Conservation (phyloP, 1,140 invertebrate genomes). For the Trachymyrmex septentrionalis region DNA sequence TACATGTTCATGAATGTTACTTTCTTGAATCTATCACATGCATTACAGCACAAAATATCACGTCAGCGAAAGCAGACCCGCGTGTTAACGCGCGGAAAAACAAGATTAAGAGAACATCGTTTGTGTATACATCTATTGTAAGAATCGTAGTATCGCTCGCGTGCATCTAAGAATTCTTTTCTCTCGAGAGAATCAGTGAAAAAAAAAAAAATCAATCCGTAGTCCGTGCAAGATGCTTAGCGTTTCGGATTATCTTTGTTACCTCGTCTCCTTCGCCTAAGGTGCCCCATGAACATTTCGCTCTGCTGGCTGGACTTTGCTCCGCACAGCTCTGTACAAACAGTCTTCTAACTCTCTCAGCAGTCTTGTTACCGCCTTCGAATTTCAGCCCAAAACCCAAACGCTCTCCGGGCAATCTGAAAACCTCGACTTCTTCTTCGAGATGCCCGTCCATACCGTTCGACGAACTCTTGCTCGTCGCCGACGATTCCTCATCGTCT, state of each 20-base stretch:
- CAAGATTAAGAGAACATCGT: background rate
- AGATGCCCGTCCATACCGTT: conserved; percentile 82
- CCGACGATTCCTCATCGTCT: conserved; percentile 75
- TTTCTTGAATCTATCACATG: conserved; percentile 51
- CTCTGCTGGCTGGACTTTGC: conserved; percentile 94
- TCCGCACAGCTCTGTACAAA: conserved; percentile 96
- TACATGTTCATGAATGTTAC: conserved; percentile 60
- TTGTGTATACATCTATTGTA: background rate
- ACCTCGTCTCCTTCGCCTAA: conserved; percentile 94
- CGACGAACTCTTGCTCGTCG: conserved; percentile 43
- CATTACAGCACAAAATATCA: conserved; percentile 45
- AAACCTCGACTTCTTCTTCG: conserved; percentile 92
- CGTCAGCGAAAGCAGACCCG: conserved; percentile 36
- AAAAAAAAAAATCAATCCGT: background rate
- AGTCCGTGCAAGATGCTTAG: background rate
- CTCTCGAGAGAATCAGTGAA: background rate
- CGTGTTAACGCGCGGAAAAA: conserved; percentile 32
- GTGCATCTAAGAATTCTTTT: background rate
- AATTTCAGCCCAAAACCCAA: conserved; percentile 97
- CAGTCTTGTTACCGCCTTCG: conserved; percentile 93
- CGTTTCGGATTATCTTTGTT: conserved; percentile 9
- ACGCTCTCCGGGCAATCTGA: conserved; percentile 94
- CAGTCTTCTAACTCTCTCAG: conserved; percentile 91
- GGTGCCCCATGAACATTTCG: conserved; percentile 92
- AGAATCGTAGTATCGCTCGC: too few species aligned